Percentiles rank a stretch among this genome's conserved stretches.
Conservation (phyloP, 2,113 vertebrate genomes). For the Neoarius graeffei region DNA sequence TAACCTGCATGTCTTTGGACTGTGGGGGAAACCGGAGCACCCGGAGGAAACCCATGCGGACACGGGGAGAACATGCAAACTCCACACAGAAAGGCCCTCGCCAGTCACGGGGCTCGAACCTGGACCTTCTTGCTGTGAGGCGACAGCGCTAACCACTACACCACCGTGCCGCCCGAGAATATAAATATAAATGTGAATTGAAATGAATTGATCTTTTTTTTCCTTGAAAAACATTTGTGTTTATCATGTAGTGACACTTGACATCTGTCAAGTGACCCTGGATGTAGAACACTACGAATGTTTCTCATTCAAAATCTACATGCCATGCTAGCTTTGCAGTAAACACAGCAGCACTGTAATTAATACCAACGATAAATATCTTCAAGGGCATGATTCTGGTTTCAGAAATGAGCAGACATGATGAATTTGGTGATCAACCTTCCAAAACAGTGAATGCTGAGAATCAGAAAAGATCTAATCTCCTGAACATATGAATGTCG, state of each 20-base stretch:
- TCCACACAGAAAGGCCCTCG: too few species aligned
- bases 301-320: not conserved
- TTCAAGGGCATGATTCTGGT: not conserved
- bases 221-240: not conserved
- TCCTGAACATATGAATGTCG: not conserved
- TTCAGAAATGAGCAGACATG: not conserved
- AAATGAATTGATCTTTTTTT: too few species aligned
- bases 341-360: not conserved
- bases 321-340: not conserved
- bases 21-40: too few species aligned
- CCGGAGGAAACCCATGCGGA: too few species aligned
- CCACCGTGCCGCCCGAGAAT: too few species aligned
- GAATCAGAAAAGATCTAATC: not conserved
- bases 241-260: not conserved
- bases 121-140: too few species aligned
- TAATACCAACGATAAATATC: not conserved
- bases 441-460: not conserved
- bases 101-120: too few species aligned
- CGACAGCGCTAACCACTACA: too few species aligned
- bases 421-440: not conserved
- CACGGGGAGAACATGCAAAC: too few species aligned
- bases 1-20: too few species aligned
- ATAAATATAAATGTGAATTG: too few species aligned
- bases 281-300: not conserved
- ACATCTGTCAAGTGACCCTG: not conserved